phyloP scores from a whole-genome alignment of 2,888 invertebrate species.

The Tenodera sinensis region DNA sequence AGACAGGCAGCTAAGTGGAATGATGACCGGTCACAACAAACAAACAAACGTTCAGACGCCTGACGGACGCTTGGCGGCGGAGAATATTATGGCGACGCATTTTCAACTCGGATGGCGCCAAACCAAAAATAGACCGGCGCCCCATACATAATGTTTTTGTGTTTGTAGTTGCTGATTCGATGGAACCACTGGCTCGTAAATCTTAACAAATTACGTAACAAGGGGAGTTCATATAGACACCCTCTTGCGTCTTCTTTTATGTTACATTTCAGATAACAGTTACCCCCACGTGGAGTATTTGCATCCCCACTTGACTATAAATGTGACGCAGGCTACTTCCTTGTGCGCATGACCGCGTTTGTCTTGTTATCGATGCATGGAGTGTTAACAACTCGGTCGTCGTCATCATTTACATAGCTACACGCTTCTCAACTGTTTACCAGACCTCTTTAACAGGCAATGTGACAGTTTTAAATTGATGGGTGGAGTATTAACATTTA shows the following conservation, averaged over 20 bases:
- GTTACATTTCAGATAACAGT: neutral
- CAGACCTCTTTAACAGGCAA: no score
- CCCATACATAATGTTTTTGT: slow-evolving; percentile 17
- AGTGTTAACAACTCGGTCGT: neutral
- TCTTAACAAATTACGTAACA: neutral
- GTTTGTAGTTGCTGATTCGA: slow-evolving; percentile 1
- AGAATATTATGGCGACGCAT: slow-evolving; percentile 6
- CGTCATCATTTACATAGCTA: no score
- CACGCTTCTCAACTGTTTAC: no score
- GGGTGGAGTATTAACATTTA: no score
- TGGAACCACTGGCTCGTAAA: neutral
- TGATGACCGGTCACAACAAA: neutral
- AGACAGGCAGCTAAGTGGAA: neutral
- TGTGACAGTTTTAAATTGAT: no score
- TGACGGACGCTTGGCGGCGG: neutral
- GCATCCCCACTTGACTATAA: neutral
- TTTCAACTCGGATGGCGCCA: slow-evolving; percentile 7
- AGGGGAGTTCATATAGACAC: neutral
- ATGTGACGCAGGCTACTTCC: neutral
- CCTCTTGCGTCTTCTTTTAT: neutral
- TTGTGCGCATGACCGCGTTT: neutral
- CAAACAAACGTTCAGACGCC: neutral
- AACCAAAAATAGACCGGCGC: slow-evolving; percentile 14
- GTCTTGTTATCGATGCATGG: neutral
- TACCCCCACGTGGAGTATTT: neutral